Evolutionary conservation across 2,888 invertebrate species (phyloP).

Genomic region (Ophioninae sp.): DNA sequence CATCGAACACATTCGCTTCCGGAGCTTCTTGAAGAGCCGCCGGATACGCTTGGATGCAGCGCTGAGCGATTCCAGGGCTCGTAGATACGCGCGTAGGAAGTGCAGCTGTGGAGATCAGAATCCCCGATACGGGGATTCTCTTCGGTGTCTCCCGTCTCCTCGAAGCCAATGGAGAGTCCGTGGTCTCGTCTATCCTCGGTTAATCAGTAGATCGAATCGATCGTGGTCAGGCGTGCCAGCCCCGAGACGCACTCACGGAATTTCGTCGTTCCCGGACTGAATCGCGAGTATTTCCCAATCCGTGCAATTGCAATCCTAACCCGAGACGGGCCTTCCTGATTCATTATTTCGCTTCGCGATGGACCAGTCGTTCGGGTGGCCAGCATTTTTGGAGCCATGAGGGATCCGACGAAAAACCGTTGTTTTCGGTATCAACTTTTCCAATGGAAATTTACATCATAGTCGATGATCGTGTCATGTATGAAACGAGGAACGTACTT

Average conservation of each 20-base stretch:
- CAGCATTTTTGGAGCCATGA: no score
- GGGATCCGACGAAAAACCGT: no score
- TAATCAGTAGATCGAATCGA: conserved; percentile 57
- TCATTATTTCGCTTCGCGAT: no score
- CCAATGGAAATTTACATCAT: no score
- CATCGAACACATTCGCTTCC: conserved; percentile 34
- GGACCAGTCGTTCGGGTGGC: no score
- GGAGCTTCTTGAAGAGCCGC: conserved; percentile 34
- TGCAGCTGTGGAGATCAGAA: conserved; percentile 35
- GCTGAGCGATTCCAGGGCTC: conserved; percentile 32
- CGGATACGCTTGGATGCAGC: conserved; percentile 13
- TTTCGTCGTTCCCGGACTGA: conserved; percentile 32
- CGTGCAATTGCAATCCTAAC: neutral
- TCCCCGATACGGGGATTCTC: conserved; percentile 39
- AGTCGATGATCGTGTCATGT: no score
- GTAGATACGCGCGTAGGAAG: conserved; percentile 42
- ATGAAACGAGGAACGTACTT: no score
- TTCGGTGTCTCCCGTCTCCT: conserved; percentile 28
- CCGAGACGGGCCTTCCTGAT: no score
- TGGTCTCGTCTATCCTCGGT: conserved; percentile 25
- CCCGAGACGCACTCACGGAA: conserved; percentile 32
- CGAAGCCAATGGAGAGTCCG: conserved; percentile 8
- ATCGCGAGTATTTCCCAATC: conserved; percentile 10
- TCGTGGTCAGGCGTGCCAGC: conserved; percentile 43
- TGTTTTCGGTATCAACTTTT: no score